These are phyloP conservation scores for Cyrtonyx montezumae DNA, from an alignment of 2,113 vertebrate genomes.

Conservation along the genomic window DNA sequence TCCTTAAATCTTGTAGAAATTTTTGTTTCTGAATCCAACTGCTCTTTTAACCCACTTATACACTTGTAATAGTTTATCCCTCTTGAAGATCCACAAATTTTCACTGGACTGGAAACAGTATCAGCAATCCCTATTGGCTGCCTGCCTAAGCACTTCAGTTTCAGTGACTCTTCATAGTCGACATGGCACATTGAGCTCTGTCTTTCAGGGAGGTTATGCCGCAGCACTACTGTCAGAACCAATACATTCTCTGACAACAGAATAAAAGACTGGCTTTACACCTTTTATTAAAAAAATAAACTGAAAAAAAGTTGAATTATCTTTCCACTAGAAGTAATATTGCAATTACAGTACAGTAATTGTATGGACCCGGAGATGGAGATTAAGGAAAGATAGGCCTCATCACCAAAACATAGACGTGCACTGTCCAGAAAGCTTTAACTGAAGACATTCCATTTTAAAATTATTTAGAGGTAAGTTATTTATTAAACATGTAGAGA, in stretches of 20 bases:
- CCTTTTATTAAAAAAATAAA: neutral
- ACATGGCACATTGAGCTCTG: neutral
- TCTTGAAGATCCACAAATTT: neutral
- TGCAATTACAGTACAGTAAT: neutral
- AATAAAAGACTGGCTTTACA: neutral
- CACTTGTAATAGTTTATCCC: neutral
- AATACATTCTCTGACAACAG: neutral
- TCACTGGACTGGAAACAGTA: neutral
- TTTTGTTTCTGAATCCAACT: neutral
- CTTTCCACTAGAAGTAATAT: neutral
- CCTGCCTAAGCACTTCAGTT: neutral
- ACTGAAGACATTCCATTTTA: neutral
- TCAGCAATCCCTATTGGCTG: neutral
- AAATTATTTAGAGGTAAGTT: neutral
- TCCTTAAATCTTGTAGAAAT: neutral
- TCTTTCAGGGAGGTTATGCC: accelerated
- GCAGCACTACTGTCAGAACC: neutral
- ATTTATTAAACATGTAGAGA: neutral
- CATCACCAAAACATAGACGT: neutral
- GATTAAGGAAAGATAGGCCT: neutral
- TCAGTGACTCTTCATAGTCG: neutral
- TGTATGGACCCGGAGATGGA: neutral
- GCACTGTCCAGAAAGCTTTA: neutral
- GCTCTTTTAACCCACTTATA: neutral
- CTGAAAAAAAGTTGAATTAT: neutral